Evolutionary conservation across 2,888 invertebrate species (phyloP), one percentile per base, ranked within the genome.

Genomic region (Philonicus albiceps): DNA sequence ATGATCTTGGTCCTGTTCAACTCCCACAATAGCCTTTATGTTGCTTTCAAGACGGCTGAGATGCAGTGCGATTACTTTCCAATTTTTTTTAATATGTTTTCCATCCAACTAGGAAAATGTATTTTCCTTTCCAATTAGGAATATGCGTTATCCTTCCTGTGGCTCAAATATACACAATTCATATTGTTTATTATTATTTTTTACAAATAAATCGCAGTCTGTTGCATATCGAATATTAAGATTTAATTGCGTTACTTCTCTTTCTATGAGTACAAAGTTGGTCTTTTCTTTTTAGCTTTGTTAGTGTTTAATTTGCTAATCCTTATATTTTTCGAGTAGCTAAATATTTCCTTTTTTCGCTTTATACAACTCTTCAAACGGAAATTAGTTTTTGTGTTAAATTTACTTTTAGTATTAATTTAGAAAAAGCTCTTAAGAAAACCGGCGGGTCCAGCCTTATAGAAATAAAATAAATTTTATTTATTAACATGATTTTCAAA

Each of bases 381-480:
- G 72, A 43, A 73, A 64, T 73, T 84, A 43, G 16, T 84, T 64
- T 84, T 43, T 84, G 30, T 73, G 43, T 84, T 73, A 73, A 43
- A 72, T 84, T 55, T 85, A 31, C 27, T 85, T 74, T 80, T 43
- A 73, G 31, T 87, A 73, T 84, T 75, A 80, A 88, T 90, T 96
- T 97, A 97, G 95, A 97, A 97, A 95, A 97, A 97, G 95, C 97
- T 97, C 95, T 97, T 97, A 93, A 97, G 95, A 95, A 97, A 97
- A 94, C 97, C 97, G 93, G 97, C 96, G 93, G 97, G 96, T 93
- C 97, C 97, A 94, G 97, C 96, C 97, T 97, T 90, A 83, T 89
- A 89, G 53, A 43, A 30, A 87, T 72, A 72, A 27, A 27, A 11
- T 53, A 4, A 43, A 34, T n/a, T 16, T 40, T 7, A 80, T 22